These are phyloP conservation scores for Cebidichthys violaceus DNA, from an alignment of 2,113 vertebrate genomes.

Conservation along the genomic window DNA sequence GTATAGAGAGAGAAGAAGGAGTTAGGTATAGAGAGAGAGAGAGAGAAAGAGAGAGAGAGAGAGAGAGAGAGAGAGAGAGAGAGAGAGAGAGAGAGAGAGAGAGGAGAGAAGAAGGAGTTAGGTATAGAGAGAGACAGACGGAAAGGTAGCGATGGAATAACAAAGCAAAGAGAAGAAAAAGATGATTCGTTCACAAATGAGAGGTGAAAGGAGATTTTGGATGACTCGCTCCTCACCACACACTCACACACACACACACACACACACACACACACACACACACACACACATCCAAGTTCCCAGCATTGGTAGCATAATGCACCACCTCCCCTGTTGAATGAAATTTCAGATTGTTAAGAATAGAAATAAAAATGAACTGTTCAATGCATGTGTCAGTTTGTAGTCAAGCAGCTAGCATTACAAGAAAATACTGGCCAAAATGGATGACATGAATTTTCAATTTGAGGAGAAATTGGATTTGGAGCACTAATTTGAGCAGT, in stretches of 20 bases:
- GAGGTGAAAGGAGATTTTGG: conserved; percentile 10
- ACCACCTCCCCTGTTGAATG: neutral
- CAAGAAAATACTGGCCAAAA: neutral
- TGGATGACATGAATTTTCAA: neutral
- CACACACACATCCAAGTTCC: conserved; percentile 10
- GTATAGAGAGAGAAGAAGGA: neutral
- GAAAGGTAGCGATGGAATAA: neutral
- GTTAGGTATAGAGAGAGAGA: too few relatives aligned
- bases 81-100: neutral
- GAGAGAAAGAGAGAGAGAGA: neutral
- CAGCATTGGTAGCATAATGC: neutral
- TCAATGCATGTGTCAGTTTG: neutral
- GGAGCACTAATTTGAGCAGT: conserved; percentile 13
- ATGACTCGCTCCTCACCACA: conserved; percentile 30
- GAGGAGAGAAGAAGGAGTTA: conserved; percentile 7
- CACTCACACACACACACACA: conserved; percentile 9
- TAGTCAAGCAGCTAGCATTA: neutral
- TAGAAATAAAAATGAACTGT: neutral
- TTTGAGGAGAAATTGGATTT: conserved; percentile 9
- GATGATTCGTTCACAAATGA: neutral
- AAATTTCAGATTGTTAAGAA: neutral
- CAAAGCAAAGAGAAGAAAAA: neutral
- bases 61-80: neutral
- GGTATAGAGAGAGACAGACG: neutral
- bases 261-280: neutral